Percentiles rank a stretch among this genome's conserved stretches.
phyloP scores from a whole-genome alignment of 2,888 invertebrate genomes.

The Ornithoptera alexandrae region DNA sequence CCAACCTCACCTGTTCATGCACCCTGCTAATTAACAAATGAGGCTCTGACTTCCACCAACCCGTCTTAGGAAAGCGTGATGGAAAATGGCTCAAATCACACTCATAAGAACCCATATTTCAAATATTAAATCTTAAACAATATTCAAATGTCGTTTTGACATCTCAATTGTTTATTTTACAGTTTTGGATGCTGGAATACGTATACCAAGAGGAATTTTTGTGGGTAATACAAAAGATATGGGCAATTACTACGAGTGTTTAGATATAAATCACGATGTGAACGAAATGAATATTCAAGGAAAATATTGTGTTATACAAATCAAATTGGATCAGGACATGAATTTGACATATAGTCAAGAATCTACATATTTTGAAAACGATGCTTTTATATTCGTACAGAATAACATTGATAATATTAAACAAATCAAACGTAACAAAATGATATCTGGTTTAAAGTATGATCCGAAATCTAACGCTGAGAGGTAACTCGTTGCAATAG shows the following conservation, averaged over 20 bases:
- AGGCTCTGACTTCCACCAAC: no score
- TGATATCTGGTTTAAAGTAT: constrained; percentile 5
- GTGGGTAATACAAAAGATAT: constrained; percentile 61
- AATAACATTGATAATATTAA: constrained; percentile 1
- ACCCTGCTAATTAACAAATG: no score
- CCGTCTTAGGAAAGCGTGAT: no score
- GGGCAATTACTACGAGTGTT: constrained; percentile 61
- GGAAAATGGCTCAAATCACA: no score
- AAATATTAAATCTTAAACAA: neutral
- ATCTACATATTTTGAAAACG: neutral
- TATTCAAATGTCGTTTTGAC: neutral
- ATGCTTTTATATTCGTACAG: neutral
- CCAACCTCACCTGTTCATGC: no score
- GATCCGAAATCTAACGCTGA: neutral
- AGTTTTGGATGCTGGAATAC: constrained; percentile 71
- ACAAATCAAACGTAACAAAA: neutral
- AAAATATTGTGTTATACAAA: constrained; percentile 61
- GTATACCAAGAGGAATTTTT: constrained; percentile 60
- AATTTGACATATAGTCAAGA: constrained; percentile 30
- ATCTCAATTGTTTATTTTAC: constrained; percentile 21
- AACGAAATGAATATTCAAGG: constrained; percentile 54
- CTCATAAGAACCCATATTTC: neutral
- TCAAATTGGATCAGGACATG: constrained; percentile 44
- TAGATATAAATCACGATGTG: constrained; percentile 41
- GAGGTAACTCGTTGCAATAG: constrained; percentile 26